These are phyloP conservation scores for Dryas iulia DNA, from an alignment of 1,140 invertebrate genomes.

Conservation along the genomic window DNA sequence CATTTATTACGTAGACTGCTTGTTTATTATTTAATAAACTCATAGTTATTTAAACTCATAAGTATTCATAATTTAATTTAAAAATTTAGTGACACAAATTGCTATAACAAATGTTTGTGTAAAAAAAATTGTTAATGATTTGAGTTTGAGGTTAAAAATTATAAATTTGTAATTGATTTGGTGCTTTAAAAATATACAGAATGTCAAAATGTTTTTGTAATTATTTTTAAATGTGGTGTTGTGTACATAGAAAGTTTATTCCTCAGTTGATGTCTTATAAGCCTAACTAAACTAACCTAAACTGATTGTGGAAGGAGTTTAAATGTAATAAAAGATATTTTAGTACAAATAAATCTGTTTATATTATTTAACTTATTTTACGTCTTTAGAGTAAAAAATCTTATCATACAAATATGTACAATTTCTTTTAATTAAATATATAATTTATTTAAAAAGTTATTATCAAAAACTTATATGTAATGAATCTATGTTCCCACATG, in stretches of 20 bases:
- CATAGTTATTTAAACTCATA: background rate
- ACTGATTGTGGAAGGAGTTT: background rate
- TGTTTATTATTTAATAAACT: background rate
- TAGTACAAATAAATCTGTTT: conserved; percentile 10
- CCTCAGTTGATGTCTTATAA: background rate
- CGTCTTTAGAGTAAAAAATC: background rate
- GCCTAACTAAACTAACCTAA: background rate
- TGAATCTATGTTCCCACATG: conserved; percentile 53
- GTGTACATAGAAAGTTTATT: background rate
- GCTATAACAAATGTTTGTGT: too few relatives aligned
- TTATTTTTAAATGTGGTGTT: background rate
- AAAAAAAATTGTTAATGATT: too few relatives aligned
- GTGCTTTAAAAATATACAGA: background rate
- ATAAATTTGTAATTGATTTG: too few relatives aligned
- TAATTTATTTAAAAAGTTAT: conserved; percentile 22
- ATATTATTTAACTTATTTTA: conserved; percentile 9
- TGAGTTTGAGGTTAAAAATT: too few relatives aligned
- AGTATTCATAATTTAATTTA: too few relatives aligned
- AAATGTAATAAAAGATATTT: conserved; percentile 24
- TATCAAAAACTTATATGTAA: conserved; percentile 56
- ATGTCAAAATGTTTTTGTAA: background rate
- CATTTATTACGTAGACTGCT: conserved; percentile 83
- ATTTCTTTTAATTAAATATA: background rate
- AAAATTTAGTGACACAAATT: too few relatives aligned
- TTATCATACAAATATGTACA: background rate